Base-by-base conservation (phyloP, 30 jellyfish, hydroid and myxozoan genomes). In the Pseudorhiza aurosa region DNA sequence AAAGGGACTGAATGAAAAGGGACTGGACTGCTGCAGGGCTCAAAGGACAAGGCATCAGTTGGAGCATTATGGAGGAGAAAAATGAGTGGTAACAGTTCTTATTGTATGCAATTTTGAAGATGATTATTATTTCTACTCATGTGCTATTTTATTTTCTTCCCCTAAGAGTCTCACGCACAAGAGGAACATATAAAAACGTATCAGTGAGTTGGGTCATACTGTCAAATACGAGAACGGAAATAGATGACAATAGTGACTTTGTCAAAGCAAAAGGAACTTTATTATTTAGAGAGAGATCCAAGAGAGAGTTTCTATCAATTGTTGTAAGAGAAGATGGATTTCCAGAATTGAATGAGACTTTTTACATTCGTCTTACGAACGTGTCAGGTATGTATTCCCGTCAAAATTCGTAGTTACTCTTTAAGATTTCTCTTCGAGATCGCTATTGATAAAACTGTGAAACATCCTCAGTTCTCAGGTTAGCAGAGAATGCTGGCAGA, bases 301-400 rank as follows among this genome's bases (percentile, higher is more conserved):
- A 53, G 12, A 39, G 67, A 10, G 75, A 55, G 9, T 12, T 19
- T 45, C 30, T 92, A 8, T 67, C 68, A 21, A 9, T 81, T 19
- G 15, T 9, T 8, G 88, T 85, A 1, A 77, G 65, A 46, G 31
- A 30, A 17, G 98, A 92, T 75, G 82, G 79, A 18, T 53, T 85
- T 22, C 93, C 98, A 7, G 98, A 92, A 40, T 60, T 85, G 68
- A 77, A 92, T 57, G 96, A 92, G 68, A 79, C 89, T 19, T 81
- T 85, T 68, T 59, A 51, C 35, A 47, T 92, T 26, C 87, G 69
- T 6, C 85, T 92, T 14, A 28, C 33, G 4, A 85, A 81, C 51
- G 82, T 72, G 5, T 67, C 96, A 42, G 98, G 98, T 71, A 21
- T 24, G 68, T 27, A 62, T 22, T 53, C 8, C 5, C 19, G 60